A percentile compares a stretch with the other conserved stretches of the same genome.
These are phyloP conservation scores for Eurypyga helias DNA, from an alignment of 2,113 vertebrate genomes.

Conservation along the genomic window DNA sequence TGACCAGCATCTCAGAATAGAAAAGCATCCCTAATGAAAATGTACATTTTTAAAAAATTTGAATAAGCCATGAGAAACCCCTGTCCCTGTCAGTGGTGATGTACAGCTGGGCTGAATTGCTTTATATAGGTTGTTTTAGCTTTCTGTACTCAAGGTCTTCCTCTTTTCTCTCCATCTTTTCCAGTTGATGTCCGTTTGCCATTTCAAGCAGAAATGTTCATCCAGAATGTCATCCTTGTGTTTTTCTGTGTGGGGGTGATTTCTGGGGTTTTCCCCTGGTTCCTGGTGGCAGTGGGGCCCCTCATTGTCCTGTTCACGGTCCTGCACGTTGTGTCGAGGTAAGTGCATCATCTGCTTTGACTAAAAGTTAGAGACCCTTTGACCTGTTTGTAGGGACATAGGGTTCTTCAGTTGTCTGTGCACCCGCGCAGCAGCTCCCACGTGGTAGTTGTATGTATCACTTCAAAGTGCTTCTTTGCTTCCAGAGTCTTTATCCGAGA, in stretches of 20 bases:
- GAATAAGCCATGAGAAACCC: background rate
- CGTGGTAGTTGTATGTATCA: background rate
- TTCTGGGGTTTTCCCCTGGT: conserved; percentile 89
- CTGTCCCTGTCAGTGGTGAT: background rate
- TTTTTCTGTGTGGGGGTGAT: conserved; percentile 91
- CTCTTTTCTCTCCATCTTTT: background rate
- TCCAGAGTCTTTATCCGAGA: conserved; percentile 90
- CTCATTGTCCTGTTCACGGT: conserved; percentile 84
- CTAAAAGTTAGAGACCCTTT: background rate
- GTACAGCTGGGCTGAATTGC: background rate
- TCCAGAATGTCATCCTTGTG: conserved; percentile 92
- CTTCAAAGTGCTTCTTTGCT: background rate
- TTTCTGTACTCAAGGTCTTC: background rate
- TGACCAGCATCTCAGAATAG: background rate
- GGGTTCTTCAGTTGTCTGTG: background rate
- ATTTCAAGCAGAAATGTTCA: conserved; percentile 94
- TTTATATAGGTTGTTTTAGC: background rate
- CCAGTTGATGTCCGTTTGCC: conserved; percentile 92
- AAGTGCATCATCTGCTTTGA: conserved; percentile 5
- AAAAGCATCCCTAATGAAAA: background rate
- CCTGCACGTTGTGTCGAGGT: conserved; percentile 87
- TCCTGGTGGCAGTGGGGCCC: conserved; percentile 89
- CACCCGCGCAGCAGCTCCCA: background rate
- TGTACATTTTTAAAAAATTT: background rate
- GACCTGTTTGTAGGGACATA: background rate